Evolutionary conservation across 2,888 invertebrate genomes (phyloP).

Genomic region (Merodon equestris): DNA sequence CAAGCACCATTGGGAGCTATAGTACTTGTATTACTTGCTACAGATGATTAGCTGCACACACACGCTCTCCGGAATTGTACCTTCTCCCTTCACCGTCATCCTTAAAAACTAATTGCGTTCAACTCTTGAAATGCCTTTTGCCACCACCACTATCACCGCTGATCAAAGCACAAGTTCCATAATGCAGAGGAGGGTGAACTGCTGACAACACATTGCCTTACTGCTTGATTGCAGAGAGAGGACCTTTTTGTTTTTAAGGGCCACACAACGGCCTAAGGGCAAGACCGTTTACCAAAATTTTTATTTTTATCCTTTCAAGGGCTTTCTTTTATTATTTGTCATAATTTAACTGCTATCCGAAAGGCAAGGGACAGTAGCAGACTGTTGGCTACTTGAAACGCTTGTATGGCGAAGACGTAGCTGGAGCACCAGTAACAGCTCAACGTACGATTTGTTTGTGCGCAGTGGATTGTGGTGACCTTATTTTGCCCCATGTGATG

Average conservation of each 20-base stretch:
- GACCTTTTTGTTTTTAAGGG: conserved; percentile 46
- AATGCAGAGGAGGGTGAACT: conserved; percentile 40
- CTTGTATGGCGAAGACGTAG: conserved; percentile 10
- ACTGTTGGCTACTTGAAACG: conserved; percentile 18
- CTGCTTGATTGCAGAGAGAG: conserved; percentile 19
- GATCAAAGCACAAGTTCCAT: conserved; percentile 41
- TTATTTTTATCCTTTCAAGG: conserved; percentile 10
- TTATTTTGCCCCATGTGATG: conserved; percentile 49
- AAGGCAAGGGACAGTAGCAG: conserved; percentile 20
- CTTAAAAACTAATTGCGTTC: conserved; percentile 61
- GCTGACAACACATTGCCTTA: conserved; percentile 28
- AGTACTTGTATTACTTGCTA: conserved; percentile 37
- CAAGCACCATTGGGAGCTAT: conserved; percentile 8
- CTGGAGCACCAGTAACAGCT: conserved; percentile 5
- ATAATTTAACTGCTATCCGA: conserved; percentile 35
- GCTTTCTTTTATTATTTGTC: conserved; percentile 20
- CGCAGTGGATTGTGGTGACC: conserved; percentile 60
- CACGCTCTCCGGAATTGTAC: conserved; percentile 5
- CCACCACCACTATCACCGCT: conserved; percentile 21
- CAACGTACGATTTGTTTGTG: conserved; percentile 58
- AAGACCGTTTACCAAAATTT: conserved; percentile 57
- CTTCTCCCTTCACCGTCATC: conserved; percentile 41
- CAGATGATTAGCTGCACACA: conserved; percentile 62
- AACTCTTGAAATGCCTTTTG: conserved; percentile 56
- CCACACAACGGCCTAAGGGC: conserved; percentile 46